These are phyloP conservation scores for Engraulis encrasicolus DNA, from an alignment of 2,113 vertebrate species.

Conservation along the genomic window DNA sequence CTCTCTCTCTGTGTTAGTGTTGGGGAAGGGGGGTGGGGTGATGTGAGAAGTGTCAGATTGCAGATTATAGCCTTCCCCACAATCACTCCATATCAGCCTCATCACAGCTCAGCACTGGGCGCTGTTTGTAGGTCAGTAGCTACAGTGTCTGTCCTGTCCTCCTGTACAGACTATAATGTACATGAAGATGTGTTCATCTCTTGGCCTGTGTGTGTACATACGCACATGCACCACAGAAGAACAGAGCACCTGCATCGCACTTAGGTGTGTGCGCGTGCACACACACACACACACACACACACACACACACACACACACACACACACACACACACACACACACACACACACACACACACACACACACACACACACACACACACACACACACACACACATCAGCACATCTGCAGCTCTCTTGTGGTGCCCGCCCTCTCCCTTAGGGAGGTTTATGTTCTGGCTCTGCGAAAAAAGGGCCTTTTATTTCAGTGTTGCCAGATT, in stretches of 20 bases:
- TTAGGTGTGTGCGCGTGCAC: background rate
- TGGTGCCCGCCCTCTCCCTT: constrained; percentile 1
- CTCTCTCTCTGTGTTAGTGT: too few relatives aligned
- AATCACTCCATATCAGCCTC: background rate
- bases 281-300: too few relatives aligned
- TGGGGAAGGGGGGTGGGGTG: background rate
- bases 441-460: constrained; percentile 34
- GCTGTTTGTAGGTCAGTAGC: background rate
- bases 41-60: constrained; percentile 6
- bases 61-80: background rate
- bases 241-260: too few relatives aligned
- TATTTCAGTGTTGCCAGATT: background rate
- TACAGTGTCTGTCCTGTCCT: background rate
- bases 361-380: constrained; percentile 31
- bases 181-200: background rate
- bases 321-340: background rate
- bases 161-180: background rate
- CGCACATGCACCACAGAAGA: background rate
- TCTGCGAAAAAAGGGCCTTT: constrained; percentile 14
- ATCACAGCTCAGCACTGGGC: background rate
- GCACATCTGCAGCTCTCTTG: background rate
- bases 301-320: too few relatives aligned
- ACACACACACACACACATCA: background rate
- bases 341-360: constrained; percentile 2
- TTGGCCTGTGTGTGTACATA: background rate